Conservation (phyloP, 2,888 invertebrate species). For the Pyralis farinalis region DNA sequence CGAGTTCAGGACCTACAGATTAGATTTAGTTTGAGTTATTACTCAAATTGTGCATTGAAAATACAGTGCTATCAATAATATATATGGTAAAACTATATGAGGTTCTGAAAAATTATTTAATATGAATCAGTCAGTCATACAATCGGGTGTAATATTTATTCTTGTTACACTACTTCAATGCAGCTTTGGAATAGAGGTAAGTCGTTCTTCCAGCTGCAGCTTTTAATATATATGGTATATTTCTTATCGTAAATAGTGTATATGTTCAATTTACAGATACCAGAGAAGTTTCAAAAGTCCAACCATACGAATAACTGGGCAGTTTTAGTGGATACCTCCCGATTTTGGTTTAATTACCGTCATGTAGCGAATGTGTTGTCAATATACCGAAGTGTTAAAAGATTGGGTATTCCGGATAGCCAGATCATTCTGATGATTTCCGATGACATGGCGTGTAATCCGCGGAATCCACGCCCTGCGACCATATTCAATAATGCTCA, state of each 20-base stretch:
- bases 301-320: slow-evolving; percentile 99
- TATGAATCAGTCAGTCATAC: not conserved
- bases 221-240: too few species aligned
- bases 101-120: too few species aligned
- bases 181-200: slow-evolving; percentile 2
- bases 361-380: slow-evolving; percentile 99
- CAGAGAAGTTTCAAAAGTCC: slow-evolving; percentile 80
- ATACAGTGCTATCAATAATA: too few species aligned
- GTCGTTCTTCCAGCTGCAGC: not conserved
- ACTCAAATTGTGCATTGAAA: too few species aligned
- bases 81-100: too few species aligned
- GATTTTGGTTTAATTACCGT: slow-evolving; percentile 99
- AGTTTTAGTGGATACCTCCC: slow-evolving; percentile 97
- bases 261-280: slow-evolving; percentile 49
- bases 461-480: slow-evolving; percentile 97
- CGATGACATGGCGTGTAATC: slow-evolving; percentile 99
- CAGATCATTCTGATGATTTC: slow-evolving; percentile 99
- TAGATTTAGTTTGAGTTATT: too few species aligned
- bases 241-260: not conserved
- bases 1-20: too few species aligned
- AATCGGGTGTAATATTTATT: not conserved
- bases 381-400: slow-evolving; percentile 98
- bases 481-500: slow-evolving; percentile 99
- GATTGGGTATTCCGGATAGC: slow-evolving; percentile 98
- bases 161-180: not conserved